Evolutionary conservation across 2,888 invertebrate genomes (phyloP), one percentile per base, ranked within the genome.

Genomic region (Lepidocyrtoides sp.): DNA sequence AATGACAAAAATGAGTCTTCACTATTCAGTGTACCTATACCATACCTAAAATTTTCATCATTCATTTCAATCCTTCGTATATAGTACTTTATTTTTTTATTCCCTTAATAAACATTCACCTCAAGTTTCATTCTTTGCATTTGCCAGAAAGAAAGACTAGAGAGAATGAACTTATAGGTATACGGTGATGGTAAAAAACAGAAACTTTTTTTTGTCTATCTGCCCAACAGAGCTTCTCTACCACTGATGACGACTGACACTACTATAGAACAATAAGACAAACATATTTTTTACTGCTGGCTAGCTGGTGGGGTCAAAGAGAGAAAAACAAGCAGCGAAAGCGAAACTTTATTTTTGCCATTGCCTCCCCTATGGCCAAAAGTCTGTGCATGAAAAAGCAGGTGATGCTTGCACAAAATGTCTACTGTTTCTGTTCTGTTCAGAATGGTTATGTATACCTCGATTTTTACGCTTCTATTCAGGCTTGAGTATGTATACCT

Each of bases 51-150:
- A 17, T 29, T 51, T 23, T n/a, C 29, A 44, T 72, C 32, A 32
- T 51, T 26, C n/a, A 17, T 36, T 36, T 36, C 41, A 75, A 54
- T n/a, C 10, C 51, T 26, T 8, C 8, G 2, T 32, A 57, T 2
- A n/a, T n/a, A n/a, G n/a, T n/a, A n/a, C n/a, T n/a, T n/a, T n/a
- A 77, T 77, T 75, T 75, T 26, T 44, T 26, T 48, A n/a, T 17
- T 29, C 26, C 7, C 7, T 51, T 20, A 72, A 72, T 51, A 77
- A 51, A 77, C 26, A 77, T 51, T 51, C 29, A 29, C 14, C 77
- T 77, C 51, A 77, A 51, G 77, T 51, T 51, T 77, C 72, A 75
- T 77, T 51, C 2, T 77, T 54, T n/a, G 51, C n/a, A n/a, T 77
- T 77, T 17, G 1, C 14, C 26, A 26, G 48, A 26, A 75, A 48